Percentiles rank a stretch among this genome's conserved stretches.
Conservation (phyloP, 2,113 vertebrate genomes). For the Microcebus griseorufus region DNA sequence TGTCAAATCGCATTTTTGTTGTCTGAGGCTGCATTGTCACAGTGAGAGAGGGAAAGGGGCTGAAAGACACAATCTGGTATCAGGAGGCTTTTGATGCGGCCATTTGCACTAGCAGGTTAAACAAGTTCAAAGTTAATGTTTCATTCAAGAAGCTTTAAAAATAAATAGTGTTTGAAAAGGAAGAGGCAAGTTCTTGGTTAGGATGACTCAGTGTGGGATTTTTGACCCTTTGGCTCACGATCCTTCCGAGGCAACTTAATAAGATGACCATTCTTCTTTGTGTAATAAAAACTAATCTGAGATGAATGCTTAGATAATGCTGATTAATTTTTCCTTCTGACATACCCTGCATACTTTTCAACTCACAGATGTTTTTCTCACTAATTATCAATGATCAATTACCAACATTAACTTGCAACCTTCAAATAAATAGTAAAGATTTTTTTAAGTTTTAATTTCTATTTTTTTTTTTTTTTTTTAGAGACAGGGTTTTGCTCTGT, state of each 20-base stretch:
- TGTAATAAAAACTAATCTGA: background rate
- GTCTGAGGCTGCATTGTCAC: background rate
- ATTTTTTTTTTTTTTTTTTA: too few species aligned
- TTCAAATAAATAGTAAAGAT: background rate
- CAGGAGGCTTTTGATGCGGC: background rate
- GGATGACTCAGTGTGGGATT: background rate
- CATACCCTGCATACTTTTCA: background rate
- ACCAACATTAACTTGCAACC: background rate
- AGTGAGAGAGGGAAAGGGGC: background rate
- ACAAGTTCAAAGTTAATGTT: background rate
- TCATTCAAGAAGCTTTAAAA: constrained; percentile 43
- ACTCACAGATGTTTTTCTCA: background rate
- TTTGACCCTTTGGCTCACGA: constrained; percentile 17
- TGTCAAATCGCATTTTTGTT: background rate
- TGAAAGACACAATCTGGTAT: fast-evolving
- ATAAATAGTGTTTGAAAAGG: background rate
- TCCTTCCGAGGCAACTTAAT: background rate
- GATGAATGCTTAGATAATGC: background rate
- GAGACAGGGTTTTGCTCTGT: too few species aligned
- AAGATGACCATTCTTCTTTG: background rate
- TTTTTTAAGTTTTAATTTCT: background rate
- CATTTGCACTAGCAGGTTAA: background rate
- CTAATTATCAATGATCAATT: background rate
- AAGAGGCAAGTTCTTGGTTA: background rate
- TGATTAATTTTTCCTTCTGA: background rate